Evolutionary conservation across 2,888 invertebrate species (phyloP).

Genomic region (Callosobruchus maculatus): DNA sequence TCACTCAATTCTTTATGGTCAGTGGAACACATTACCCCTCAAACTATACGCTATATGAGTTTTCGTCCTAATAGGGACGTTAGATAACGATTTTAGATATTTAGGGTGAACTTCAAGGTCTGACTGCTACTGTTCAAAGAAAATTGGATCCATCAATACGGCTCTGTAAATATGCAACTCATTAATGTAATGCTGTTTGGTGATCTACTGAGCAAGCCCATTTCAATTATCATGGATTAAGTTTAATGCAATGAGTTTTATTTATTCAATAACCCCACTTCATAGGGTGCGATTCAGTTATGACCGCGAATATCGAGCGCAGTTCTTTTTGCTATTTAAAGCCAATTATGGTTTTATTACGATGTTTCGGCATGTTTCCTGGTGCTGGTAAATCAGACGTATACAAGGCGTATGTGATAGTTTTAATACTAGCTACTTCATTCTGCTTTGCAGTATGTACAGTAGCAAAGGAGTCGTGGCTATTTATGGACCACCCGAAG

Average conservation of each 20-base stretch:
- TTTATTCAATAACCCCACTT: no score
- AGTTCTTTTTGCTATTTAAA: background rate
- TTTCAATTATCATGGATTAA: background rate
- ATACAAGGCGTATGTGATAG: background rate
- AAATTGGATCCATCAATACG: background rate
- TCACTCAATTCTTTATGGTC: no score
- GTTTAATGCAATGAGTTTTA: no score
- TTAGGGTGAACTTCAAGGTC: no score
- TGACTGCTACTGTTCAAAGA: no score
- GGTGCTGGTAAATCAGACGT: background rate
- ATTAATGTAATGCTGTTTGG: background rate
- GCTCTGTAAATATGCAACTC: background rate
- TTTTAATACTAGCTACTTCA: background rate
- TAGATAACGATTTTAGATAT: no score
- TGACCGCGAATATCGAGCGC: background rate
- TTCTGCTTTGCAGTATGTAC: background rate
- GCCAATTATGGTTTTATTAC: background rate
- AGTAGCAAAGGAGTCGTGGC: background rate
- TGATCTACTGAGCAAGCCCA: background rate
- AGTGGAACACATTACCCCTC: no score
- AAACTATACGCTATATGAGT: no score
- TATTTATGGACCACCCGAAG: background rate
- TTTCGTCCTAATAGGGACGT: no score
- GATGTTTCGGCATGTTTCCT: background rate
- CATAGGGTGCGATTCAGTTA: background rate